Evolutionary conservation across 2,113 vertebrate genomes (phyloP).

Genomic region (Mus spicilegus): DNA sequence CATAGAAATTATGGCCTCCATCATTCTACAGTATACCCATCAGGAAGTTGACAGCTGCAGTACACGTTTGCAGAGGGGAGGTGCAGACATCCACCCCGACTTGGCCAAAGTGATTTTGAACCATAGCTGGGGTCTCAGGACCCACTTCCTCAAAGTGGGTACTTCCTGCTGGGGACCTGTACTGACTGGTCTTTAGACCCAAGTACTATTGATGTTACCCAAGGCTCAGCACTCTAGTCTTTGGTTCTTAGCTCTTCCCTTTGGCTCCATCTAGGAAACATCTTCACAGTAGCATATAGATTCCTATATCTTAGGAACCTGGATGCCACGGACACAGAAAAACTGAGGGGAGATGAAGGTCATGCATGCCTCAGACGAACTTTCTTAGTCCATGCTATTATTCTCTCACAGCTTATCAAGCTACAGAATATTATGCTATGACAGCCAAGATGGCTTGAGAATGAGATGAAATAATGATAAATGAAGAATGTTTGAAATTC

Average conservation of each 20-base stretch:
- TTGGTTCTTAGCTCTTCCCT: not conserved
- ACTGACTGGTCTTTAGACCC: not conserved
- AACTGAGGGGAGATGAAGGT: rapidly evolving
- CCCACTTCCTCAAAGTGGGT: not conserved
- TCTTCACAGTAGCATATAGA: not conserved
- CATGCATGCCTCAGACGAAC: no score
- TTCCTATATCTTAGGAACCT: not conserved
- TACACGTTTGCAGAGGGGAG: no score
- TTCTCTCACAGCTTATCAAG: not conserved
- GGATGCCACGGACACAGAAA: not conserved
- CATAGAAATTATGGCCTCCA: not conserved
- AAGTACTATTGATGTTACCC: not conserved
- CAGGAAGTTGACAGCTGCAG: not conserved
- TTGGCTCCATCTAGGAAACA: not conserved
- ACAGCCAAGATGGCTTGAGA: rapidly evolving
- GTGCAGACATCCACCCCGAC: not conserved
- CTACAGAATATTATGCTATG: not conserved
- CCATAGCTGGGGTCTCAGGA: not conserved
- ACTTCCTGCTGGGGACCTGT: no score
- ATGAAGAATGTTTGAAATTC: not conserved
- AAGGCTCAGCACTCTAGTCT: not conserved
- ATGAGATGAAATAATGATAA: not conserved
- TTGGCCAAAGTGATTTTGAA: no score
- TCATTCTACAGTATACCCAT: no score
- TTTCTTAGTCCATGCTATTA: no score